phyloP scores from a whole-genome alignment of 2,113 vertebrate species.

The Tiliqua scincoides region DNA sequence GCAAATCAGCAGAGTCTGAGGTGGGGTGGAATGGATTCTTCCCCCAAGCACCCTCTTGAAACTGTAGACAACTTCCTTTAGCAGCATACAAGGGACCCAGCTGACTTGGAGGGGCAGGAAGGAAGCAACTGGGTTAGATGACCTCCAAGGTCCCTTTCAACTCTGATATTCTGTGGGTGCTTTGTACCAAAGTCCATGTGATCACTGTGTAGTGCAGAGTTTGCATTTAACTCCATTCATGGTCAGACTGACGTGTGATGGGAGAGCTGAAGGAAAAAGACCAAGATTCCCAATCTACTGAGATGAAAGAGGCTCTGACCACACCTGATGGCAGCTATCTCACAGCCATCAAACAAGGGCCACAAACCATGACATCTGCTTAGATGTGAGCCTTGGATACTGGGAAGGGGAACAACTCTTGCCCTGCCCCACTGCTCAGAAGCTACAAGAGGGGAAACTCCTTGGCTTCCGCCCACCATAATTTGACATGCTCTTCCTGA shows the following conservation, averaged over 20 bases:
- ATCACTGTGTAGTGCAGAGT: too few relatives aligned
- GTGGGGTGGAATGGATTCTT: constrained; percentile 34
- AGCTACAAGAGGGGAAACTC: neutral
- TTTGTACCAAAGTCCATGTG: neutral
- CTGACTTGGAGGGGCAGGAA: neutral
- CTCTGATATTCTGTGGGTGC: neutral
- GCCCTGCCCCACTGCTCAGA: neutral
- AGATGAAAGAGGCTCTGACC: neutral
- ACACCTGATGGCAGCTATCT: neutral
- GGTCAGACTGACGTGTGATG: neutral
- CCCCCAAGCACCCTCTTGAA: constrained; percentile 16
- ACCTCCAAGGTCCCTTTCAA: too few relatives aligned
- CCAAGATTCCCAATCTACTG: too few relatives aligned
- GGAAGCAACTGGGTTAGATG: neutral
- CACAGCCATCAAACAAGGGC: too few relatives aligned
- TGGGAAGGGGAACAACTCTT: neutral
- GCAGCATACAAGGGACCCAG: neutral
- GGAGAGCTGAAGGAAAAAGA: neutral
- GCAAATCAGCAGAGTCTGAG: constrained; percentile 63
- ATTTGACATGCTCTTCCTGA: neutral
- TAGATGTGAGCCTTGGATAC: neutral
- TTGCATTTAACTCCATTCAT: neutral
- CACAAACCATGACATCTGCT: neutral
- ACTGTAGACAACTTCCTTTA: neutral
- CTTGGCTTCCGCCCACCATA: neutral